phyloP scores from a whole-genome alignment of 2,113 vertebrate species.

The Antechinus flavipes region DNA sequence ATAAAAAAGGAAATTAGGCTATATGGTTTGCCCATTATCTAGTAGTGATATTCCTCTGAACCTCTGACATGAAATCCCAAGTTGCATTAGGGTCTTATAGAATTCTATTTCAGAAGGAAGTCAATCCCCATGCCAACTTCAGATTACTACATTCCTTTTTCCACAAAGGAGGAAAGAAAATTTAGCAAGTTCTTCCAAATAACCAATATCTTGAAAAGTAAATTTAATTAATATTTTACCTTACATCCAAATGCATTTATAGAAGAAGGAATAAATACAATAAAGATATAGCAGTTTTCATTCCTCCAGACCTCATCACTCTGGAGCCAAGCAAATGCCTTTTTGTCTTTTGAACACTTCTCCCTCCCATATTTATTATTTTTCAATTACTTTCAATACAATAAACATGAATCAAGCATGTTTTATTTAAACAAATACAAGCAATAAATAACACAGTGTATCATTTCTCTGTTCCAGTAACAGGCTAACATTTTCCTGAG shows the following conservation, averaged over 20 bases:
- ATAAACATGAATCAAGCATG: slow-evolving; percentile 48
- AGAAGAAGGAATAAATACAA: neutral
- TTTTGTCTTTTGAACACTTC: slow-evolving; percentile 4
- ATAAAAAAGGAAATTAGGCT: neutral
- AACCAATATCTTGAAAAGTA: slow-evolving; percentile 13
- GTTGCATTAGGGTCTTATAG: neutral
- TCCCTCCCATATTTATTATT: neutral
- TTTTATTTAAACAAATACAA: slow-evolving; percentile 56
- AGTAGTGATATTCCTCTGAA: neutral
- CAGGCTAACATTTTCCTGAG: slow-evolving; percentile 50
- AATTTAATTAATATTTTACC: neutral
- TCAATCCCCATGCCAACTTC: neutral
- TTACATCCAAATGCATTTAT: neutral
- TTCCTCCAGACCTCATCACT: neutral
- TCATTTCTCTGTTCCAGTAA: neutral
- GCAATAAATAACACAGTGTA: slow-evolving; percentile 32
- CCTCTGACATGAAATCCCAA: neutral
- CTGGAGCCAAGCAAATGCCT: neutral
- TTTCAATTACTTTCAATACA: slow-evolving; percentile 47
- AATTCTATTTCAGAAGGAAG: neutral
- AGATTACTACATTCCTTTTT: neutral
- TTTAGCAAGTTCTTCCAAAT: neutral
- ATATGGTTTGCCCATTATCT: neutral
- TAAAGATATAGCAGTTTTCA: neutral
- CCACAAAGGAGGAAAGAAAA: neutral